Evolutionary conservation across 2,797 vertebrate genomes (phyloP), one percentile per base, ranked within the genome.

Genomic region (Moxostoma hubbsi): DNA sequence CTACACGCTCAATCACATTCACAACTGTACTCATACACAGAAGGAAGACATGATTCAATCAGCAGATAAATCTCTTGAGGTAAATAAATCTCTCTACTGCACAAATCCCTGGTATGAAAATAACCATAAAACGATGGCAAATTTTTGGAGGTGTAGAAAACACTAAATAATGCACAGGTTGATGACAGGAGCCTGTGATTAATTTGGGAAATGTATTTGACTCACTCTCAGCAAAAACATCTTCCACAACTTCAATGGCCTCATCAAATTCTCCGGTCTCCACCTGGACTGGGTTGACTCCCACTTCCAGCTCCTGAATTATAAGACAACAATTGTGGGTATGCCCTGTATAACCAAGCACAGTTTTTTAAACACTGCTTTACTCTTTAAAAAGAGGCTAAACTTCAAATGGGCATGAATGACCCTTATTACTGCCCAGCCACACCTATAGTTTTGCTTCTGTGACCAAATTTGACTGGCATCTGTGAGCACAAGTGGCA

Each of bases 181-280:
- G 36, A 24, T 24, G 46, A 64, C 43, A 46, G 36, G 46, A n/a
- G 62, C 43, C 43, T 64, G 7, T 9, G 62, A 36, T 64, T 46
- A 47, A 47, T 46, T 45, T 64, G 43, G 43, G 62, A 9, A 64
- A 46, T 53, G 10, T 55, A 24, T 74, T 58, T 8, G 2, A 90
- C 97, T 93, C 89, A 99, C 98, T 96, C 87, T 98, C 93, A 36
- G 87, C 89, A 75, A 88, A 77, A 0, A 93, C 87, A 16, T 96
- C 96, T 58, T 95, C 95, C 1, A 89, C 85, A 9, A 96, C 89
- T 59, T 96, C 96, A 0, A 94, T 92, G 85, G 95, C 94, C 50
- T 99, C 98, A 72, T 99, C 98, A 0, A 98, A 99, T 79, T 99
- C 98, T 86, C 97, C 98, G 1, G 96, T 94, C 90, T 98, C 97